Evolutionary conservation across 2,888 invertebrate genomes (phyloP).

Genomic region (Xestobium rufovillosum): DNA sequence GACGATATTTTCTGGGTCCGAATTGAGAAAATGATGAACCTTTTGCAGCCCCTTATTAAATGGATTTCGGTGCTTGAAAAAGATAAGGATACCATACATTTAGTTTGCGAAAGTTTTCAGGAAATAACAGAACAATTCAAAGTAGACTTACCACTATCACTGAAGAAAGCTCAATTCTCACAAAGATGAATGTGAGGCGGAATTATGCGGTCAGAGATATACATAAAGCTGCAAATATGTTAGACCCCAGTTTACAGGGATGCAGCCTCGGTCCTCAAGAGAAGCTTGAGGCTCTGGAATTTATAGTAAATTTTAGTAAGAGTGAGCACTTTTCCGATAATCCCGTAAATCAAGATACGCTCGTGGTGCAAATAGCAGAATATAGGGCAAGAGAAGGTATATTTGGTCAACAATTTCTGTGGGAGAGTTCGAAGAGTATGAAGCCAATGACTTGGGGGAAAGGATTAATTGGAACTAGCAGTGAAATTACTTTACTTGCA

Average conservation of each 20-base stretch:
- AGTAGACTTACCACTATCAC: no score
- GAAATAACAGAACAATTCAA: background rate
- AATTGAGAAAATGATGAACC: background rate
- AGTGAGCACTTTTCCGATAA: background rate
- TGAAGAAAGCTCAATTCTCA: no score
- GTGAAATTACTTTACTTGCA: conserved; percentile 7
- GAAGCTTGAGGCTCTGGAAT: background rate
- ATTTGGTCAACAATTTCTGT: conserved; percentile 9
- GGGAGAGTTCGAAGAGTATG: conserved; percentile 6
- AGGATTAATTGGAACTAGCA: conserved; percentile 10
- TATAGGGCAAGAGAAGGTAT: conserved; percentile 6
- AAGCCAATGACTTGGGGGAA: conserved; percentile 9
- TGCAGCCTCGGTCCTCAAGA: conserved; percentile 10
- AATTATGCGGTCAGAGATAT: conserved; percentile 12
- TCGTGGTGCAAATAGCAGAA: background rate
- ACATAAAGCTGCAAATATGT: conserved; percentile 9
- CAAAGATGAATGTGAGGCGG: no score
- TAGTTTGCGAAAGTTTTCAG: background rate
- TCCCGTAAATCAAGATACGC: background rate
- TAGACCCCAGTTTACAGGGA: conserved; percentile 10
- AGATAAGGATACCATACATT: background rate
- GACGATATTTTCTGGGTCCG: conserved; percentile 15
- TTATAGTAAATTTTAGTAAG: background rate
- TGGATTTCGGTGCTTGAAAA: conserved; percentile 1
- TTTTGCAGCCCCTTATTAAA: background rate